These are phyloP conservation scores for Cnemophilus loriae DNA, from an alignment of 2,113 vertebrate genomes.

Conservation along the genomic window DNA sequence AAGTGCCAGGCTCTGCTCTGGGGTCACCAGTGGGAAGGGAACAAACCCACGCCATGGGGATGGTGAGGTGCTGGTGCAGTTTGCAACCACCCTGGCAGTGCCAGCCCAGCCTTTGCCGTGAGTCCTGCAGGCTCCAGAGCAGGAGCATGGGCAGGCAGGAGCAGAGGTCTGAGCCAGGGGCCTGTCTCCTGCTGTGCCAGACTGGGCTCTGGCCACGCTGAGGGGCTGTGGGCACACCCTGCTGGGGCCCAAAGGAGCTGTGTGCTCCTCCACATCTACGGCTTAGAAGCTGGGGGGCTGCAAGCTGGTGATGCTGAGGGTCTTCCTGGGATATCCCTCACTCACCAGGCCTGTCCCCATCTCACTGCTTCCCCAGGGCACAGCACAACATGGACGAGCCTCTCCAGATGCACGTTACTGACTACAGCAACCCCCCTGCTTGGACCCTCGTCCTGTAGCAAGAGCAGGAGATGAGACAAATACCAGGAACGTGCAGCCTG, in stretches of 20 bases:
- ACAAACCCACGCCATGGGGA: not conserved
- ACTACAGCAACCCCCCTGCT: not conserved
- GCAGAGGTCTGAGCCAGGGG: not conserved
- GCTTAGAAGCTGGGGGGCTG: not conserved
- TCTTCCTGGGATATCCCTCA: not conserved
- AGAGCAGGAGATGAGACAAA: not conserved
- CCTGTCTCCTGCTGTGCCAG: not conserved
- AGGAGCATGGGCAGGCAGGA: not conserved
- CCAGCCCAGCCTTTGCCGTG: not conserved
- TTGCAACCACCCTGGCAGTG: not conserved
- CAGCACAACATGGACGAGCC: fast-evolving
- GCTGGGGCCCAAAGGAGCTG: not conserved
- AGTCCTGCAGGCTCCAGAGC: not conserved
- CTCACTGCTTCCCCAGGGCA: not conserved
- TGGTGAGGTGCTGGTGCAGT: not conserved
- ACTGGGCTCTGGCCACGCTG: not conserved
- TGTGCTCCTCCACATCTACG: not conserved
- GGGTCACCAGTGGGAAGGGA: not conserved
- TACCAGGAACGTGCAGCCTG: not conserved
- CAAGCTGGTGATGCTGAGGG: not conserved
- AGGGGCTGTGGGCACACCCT: not conserved
- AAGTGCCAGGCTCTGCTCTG: not conserved
- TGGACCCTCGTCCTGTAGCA: not conserved
- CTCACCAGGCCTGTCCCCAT: not conserved
- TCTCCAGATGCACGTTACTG: not conserved